Conservation (phyloP, 1,140 invertebrate species). For the Drosophila ficusphila region DNA sequence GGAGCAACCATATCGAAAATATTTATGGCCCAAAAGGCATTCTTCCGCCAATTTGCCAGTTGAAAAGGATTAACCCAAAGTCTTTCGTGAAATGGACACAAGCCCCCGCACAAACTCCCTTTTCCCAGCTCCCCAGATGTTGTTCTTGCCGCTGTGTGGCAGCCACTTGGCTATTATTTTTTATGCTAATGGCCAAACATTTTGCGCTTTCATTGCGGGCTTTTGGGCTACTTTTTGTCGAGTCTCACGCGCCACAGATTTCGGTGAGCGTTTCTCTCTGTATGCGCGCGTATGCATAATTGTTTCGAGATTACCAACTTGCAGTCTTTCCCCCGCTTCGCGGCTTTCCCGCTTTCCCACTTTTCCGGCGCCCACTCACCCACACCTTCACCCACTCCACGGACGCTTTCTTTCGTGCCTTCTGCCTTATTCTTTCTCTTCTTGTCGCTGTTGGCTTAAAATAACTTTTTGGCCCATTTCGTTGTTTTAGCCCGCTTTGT, state of each 20-base stretch:
- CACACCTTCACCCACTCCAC: conserved; percentile 26
- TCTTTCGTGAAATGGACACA: conserved; percentile 69
- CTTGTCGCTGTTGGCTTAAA: conserved; percentile 63
- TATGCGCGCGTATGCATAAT: conserved; percentile 75
- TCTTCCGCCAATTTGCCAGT: conserved; percentile 37
- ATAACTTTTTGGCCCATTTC: conserved; percentile 81
- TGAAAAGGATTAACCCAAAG: conserved; percentile 71
- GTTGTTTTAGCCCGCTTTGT: conserved; percentile 37
- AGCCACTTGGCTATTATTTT: conserved; percentile 66
- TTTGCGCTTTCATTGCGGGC: conserved; percentile 74
- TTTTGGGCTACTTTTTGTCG: conserved; percentile 67
- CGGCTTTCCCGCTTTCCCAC: background rate
- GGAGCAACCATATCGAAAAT: conserved; percentile 1
- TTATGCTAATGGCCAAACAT: conserved; percentile 77
- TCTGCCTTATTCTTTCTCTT: conserved; percentile 28
- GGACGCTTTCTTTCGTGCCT: conserved; percentile 42
- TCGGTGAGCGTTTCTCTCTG: conserved; percentile 33
- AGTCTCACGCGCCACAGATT: conserved; percentile 72
- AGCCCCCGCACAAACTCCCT: background rate
- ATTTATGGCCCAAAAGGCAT: conserved; percentile 9
- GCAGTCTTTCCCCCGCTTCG: conserved; percentile 9
- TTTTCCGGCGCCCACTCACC: background rate
- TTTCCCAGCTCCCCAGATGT: background rate
- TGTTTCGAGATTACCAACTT: conserved; percentile 72
- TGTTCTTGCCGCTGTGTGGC: conserved; percentile 4